Evolutionary conservation across 2,888 invertebrate genomes (phyloP), one percentile per base, ranked within the genome.

Genomic region (Nymphalis polychloros): DNA sequence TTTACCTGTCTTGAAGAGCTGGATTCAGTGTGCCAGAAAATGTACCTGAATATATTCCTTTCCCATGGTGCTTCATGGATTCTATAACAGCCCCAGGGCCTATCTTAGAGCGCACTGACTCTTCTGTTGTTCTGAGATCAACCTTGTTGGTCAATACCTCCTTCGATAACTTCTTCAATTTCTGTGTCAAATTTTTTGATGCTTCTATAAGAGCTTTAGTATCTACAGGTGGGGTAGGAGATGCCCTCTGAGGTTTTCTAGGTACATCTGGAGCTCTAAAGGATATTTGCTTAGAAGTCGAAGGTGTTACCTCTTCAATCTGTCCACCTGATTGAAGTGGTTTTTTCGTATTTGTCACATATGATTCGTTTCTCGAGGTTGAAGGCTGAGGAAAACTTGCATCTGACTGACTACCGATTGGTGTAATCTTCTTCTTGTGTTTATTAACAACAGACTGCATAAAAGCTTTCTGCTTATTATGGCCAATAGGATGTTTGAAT

Each of bases 21-120:
- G 98, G 98, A 88, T 98, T 98, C 64, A 98, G 87, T 20, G 98
- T 98, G 64, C 98, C 98, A 82, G 98, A 98, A 88, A 98, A 98
- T 72, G 98, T 98, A 74, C 98, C 98, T 17, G 98, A 98, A 90
- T 98, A 98, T 73, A 98, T 97, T 78, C 98, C 98, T 87, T 97
- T 97, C 75, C 98, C 97, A 80, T 98, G 97, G 84, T 98, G 97
- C 86, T 96, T 96, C 97, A 97, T 97, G 79, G 97, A 97, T 84
- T 97, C 97, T 83, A 97, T 97, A 81, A 97, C 96, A 79, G 97
- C 97, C 48, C 97, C 97, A 17, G 91, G 90, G 65, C 90, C 90
- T 63, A 89, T 86, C 73, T 90, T 92, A 23, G 89, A 79, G 60
- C 94, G 90, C 50, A 93, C 86, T 0, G 91, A 78, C 74, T 94